phyloP scores from a whole-genome alignment of 2,797 vertebrate species.

The Syndactyla subalaris region DNA sequence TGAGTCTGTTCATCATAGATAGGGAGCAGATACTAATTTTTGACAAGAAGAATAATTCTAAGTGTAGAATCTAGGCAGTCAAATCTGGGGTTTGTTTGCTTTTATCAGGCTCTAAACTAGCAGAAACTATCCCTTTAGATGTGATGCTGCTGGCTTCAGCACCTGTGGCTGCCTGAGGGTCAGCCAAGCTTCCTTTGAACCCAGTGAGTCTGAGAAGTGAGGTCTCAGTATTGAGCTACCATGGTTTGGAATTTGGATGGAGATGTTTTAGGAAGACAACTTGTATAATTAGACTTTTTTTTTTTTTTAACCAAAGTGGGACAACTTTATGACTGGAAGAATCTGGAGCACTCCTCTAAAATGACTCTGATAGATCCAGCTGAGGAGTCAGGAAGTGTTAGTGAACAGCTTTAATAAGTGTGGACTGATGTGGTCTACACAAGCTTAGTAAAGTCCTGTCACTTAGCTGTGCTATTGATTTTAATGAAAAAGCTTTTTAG shows the following conservation, averaged over 20 bases:
- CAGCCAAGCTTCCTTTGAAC: constrained; percentile 17
- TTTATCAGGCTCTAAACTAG: background rate
- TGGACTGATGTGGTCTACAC: background rate
- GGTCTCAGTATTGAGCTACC: background rate
- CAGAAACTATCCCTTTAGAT: background rate
- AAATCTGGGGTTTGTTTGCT: background rate
- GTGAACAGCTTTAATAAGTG: background rate
- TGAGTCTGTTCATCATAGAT: background rate
- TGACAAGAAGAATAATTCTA: constrained; percentile 17
- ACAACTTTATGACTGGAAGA: background rate
- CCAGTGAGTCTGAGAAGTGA: background rate
- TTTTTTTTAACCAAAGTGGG: background rate
- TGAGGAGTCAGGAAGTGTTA: background rate
- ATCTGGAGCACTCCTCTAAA: background rate
- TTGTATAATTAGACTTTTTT: background rate
- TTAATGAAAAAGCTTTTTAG: background rate
- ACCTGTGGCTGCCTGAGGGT: background rate
- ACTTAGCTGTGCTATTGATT: background rate
- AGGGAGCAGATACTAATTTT: background rate
- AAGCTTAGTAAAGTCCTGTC: background rate
- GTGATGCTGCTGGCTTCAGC: fast-evolving
- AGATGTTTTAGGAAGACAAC: background rate
- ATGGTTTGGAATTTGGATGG: background rate
- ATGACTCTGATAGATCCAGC: background rate
- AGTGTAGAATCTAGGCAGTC: background rate